Percentiles rank a stretch among this genome's conserved stretches.
Evolutionary conservation across 92 coral and sea anemone species (phyloP).

Genomic region (Anthopleura xanthogrammica): DNA sequence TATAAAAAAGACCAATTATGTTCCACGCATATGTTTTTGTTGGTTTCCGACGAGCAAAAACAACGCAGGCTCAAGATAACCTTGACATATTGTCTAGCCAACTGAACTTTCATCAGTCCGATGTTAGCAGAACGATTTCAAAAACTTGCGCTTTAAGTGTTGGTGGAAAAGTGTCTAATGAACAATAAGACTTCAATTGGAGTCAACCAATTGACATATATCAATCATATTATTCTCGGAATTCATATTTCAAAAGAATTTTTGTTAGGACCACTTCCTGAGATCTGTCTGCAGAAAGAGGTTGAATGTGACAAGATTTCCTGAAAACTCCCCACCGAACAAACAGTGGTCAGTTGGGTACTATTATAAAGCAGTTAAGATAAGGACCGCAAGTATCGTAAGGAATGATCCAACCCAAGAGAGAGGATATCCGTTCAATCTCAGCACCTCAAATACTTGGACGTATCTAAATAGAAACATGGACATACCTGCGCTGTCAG

Average conservation of each 20-base stretch:
- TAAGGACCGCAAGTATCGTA: constrained; percentile 12
- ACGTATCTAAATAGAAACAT: neutral
- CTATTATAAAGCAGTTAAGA: neutral
- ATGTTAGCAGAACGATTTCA: neutral
- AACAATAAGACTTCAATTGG: neutral
- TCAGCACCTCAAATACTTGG: neutral
- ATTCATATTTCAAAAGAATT: too few species aligned
- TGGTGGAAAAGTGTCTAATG: neutral
- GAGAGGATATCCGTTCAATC: constrained; percentile 26
- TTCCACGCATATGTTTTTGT: neutral
- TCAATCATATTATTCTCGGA: neutral
- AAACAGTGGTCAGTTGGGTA: neutral
- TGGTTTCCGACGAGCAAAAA: neutral
- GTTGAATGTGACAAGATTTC: neutral
- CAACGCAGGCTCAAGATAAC: neutral
- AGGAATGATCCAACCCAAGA: constrained; percentile 2
- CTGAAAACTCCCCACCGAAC: neutral
- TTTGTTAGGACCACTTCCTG: neutral
- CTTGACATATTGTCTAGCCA: too few species aligned
- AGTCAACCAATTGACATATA: neutral
- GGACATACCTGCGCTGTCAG: neutral
- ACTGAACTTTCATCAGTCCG: too few species aligned
- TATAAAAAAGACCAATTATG: neutral
- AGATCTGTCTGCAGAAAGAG: neutral
- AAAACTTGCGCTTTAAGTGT: neutral